phyloP scores from a whole-genome alignment of 2,797 vertebrate genomes.

The Lindbergichthys nudifrons region DNA sequence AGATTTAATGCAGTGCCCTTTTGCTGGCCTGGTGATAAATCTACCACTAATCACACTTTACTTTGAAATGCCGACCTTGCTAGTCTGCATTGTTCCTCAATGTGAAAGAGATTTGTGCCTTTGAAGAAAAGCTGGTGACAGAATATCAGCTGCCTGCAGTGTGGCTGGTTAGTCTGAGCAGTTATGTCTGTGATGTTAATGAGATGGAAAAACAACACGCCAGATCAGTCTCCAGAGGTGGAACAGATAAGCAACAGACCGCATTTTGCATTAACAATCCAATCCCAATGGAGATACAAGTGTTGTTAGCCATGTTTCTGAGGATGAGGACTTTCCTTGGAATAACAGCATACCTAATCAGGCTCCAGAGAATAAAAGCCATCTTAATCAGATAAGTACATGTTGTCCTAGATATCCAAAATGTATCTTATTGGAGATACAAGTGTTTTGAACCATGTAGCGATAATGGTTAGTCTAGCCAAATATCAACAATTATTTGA shows the following conservation, averaged over 20 bases:
- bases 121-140: slow-evolving; percentile 6
- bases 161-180: neutral
- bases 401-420: too few species aligned
- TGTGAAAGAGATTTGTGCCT: slow-evolving; percentile 16
- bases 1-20: slow-evolving; percentile 12
- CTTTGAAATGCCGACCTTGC: slow-evolving; percentile 23
- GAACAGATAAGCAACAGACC: slow-evolving; percentile 1
- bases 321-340: too few species aligned
- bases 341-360: too few species aligned
- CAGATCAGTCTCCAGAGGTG: neutral
- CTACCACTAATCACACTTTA: slow-evolving; percentile 10
- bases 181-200: neutral
- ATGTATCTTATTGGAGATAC: too few species aligned
- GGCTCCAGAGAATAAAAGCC: too few species aligned
- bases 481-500: too few species aligned
- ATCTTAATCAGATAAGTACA: too few species aligned
- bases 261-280: neutral
- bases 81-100: slow-evolving; percentile 16
- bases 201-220: slow-evolving; percentile 1
- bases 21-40: slow-evolving; percentile 25
- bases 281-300: neutral
- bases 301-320: too few species aligned
- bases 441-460: too few species aligned
- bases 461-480: too few species aligned
- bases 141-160: slow-evolving; percentile 1